phyloP scores from a whole-genome alignment of 1,140 invertebrate genomes.

The Neodiprion fabricii region DNA sequence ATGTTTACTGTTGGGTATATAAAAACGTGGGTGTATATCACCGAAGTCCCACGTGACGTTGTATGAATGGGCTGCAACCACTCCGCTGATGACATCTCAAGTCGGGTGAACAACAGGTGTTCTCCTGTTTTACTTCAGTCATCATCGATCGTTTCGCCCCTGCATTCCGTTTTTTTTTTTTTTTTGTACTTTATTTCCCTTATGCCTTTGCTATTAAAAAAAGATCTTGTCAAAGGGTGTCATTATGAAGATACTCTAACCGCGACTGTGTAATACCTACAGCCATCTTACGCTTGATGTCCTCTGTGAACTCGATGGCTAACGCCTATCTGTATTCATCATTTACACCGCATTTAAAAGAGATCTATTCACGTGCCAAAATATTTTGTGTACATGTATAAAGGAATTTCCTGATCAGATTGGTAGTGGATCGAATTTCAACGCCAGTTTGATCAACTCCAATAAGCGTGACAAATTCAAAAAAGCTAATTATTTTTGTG shows the following conservation, averaged over 20 bases:
- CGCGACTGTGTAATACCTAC: background rate
- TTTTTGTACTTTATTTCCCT: background rate
- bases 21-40: background rate
- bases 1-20: background rate
- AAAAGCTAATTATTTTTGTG: no score
- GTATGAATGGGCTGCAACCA: background rate
- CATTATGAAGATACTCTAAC: background rate
- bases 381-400: no score
- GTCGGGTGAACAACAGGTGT: background rate
- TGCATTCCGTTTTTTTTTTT: background rate
- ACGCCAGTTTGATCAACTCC: no score
- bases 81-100: conserved; percentile 3
- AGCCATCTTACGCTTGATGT: no score
- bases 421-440: no score
- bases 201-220: background rate
- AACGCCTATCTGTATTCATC: no score
- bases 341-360: no score
- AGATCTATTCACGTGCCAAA: no score
- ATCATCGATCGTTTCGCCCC: background rate
- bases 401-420: no score
- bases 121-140: background rate
- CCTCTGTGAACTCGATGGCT: no score
- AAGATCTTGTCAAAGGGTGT: background rate
- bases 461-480: no score
- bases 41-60: background rate